Evolutionary conservation across 2,113 vertebrate species (phyloP), one percentile per base, ranked within the genome.

Genomic region (Hiodon tergisus): DNA sequence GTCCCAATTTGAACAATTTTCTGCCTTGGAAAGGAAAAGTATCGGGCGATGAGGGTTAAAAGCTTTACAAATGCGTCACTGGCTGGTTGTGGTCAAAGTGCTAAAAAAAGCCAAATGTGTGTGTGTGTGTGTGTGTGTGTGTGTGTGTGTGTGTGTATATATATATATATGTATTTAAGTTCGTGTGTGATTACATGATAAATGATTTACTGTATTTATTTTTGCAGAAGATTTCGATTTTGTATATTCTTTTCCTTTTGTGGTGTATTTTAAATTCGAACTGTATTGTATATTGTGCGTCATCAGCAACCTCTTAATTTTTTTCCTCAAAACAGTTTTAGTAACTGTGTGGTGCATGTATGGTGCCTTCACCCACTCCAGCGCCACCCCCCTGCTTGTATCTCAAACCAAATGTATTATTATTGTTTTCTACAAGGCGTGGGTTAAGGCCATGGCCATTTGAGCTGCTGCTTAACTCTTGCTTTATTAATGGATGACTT

Each of bases 161-260:
- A 5, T 17, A 51, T 68, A 57, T 61, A 47, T 54, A 16, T 69
- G 53, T n/a, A 67, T 51, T n/a, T 57, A 14, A 58, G 4, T 73
- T 14, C 62, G 48, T 74, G 50, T 68, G 63, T 57, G 10, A 13
- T 8, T 31, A 70, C 55, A 69, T 62, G 17, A 47, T 13, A 46
- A 57, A 76, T 31, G 67, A 52, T 66, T 72, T 76, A 83, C 65
- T 85, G 85, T 89, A 89, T 90, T 90, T 90, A 90, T 90, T 89
- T 79, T 79, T 31, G 72, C 62, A 71, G 78, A 75, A 72, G 77
- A 72, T 80, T 80, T 66, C 71, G 74, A 79, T 71, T 79, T 74
- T 81, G 73, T 78, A 73, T 82, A 71, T 78, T 78, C 79, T 57
- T 85, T 58, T 81, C 77, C 75, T 77, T 31, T 69, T 83, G 77